Percentiles rank a stretch among this genome's conserved stretches.
phyloP scores from a whole-genome alignment of 2,113 vertebrate species.

The Collichthys lucidus region DNA sequence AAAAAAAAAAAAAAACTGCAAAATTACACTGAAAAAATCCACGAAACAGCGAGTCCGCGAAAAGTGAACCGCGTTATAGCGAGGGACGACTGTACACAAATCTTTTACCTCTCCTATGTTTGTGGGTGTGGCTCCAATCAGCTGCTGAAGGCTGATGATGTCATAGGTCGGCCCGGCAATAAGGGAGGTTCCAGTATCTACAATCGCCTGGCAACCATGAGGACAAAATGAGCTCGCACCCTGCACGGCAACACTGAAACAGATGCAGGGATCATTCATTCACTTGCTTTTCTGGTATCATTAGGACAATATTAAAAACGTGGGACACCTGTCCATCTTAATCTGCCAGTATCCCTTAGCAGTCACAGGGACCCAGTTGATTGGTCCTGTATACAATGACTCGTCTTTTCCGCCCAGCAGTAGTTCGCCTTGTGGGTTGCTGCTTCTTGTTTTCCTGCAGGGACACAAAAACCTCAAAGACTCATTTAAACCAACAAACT shows the following conservation, averaged over 20 bases:
- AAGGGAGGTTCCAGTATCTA: constrained; percentile 92
- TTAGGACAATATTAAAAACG: not conserved
- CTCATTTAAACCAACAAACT: not conserved
- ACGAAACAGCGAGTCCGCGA: too few species aligned
- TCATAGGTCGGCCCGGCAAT: constrained; percentile 85
- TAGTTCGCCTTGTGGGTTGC: constrained; percentile 81
- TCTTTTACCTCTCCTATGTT: constrained; percentile 86
- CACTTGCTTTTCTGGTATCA: not conserved
- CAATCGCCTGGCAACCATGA: constrained; percentile 85
- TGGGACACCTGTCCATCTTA: constrained; percentile 83
- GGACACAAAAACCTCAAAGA: not conserved
- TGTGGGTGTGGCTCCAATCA: constrained; percentile 86
- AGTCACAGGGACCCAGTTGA: constrained; percentile 87
- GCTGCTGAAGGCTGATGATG: constrained; percentile 85
- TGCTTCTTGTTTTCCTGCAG: constrained; percentile 28
- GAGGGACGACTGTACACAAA: too few species aligned
- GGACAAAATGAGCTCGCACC: constrained; percentile 80
- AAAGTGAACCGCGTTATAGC: too few species aligned
- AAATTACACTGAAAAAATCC: too few species aligned
- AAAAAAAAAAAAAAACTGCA: too few species aligned
- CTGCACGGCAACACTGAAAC: constrained; percentile 86
- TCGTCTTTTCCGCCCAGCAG: constrained; percentile 87
- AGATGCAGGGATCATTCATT: not conserved
- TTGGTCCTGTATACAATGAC: constrained; percentile 79
- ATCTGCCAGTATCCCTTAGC: constrained; percentile 90